phyloP scores from a whole-genome alignment of 2,797 vertebrate genomes.

The Halcyon badia region DNA sequence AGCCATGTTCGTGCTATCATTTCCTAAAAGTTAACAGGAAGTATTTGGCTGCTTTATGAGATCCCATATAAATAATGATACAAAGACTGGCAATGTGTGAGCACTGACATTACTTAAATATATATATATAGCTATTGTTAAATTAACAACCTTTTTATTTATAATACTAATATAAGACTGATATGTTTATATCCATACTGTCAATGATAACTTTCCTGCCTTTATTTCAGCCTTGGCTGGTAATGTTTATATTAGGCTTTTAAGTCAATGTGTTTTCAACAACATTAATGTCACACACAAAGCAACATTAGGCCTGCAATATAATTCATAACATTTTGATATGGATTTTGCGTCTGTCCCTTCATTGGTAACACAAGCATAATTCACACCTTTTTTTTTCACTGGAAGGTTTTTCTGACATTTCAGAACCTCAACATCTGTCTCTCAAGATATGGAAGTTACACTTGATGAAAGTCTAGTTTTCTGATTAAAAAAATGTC shows the following conservation, averaged over 20 bases:
- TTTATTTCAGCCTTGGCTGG: slow-evolving; percentile 63
- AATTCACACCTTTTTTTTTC: neutral
- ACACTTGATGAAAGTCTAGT: slow-evolving; percentile 28
- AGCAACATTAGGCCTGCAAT: neutral
- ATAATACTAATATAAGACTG: slow-evolving; percentile 73
- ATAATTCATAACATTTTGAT: slow-evolving; percentile 25
- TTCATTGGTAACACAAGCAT: neutral
- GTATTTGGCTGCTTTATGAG: slow-evolving; percentile 68
- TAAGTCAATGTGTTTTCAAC: slow-evolving; percentile 43
- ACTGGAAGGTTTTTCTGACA: neutral
- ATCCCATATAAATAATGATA: slow-evolving; percentile 68
- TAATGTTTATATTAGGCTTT: slow-evolving; percentile 63
- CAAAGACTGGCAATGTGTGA: slow-evolving; percentile 57
- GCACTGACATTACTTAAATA: slow-evolving; percentile 60
- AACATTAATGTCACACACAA: slow-evolving; percentile 1
- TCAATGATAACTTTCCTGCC: slow-evolving; percentile 60
- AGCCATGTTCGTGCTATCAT: slow-evolving; percentile 13
- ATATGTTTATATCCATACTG: slow-evolving; percentile 74
- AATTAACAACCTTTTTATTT: slow-evolving; percentile 78
- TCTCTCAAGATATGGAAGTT: slow-evolving; percentile 27
- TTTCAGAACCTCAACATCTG: slow-evolving; percentile 31
- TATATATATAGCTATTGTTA: slow-evolving; percentile 66
- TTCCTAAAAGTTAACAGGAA: slow-evolving; percentile 62
- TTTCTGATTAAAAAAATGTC: slow-evolving; percentile 18
- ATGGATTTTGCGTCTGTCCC: neutral